A percentile compares a stretch with the other conserved stretches of the same genome.
These are phyloP conservation scores for Rhingia rostrata DNA, from an alignment of 2,888 invertebrate species.

Conservation along the genomic window DNA sequence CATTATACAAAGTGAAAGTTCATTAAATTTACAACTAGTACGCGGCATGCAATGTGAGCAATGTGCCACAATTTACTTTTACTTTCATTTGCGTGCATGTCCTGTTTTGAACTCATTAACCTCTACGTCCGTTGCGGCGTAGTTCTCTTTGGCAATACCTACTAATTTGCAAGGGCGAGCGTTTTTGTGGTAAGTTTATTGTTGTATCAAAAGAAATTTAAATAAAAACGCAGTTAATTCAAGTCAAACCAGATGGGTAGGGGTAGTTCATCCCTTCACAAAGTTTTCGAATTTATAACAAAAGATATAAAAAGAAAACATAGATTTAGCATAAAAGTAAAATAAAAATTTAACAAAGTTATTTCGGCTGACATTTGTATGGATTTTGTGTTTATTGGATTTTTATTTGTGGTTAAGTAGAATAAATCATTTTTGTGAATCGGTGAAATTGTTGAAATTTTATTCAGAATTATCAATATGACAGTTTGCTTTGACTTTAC, in stretches of 20 bases:
- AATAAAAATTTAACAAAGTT: conserved; percentile 70
- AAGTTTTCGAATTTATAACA: conserved; percentile 31
- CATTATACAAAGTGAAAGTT: conserved; percentile 36
- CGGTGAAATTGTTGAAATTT: conserved; percentile 23
- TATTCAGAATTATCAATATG: too few relatives aligned
- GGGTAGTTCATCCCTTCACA: conserved; percentile 34
- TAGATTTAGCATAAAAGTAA: conserved; percentile 68
- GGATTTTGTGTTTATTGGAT: conserved; percentile 57
- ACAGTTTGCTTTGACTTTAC: too few relatives aligned
- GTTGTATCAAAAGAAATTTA: conserved; percentile 57
- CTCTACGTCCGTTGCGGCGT: background rate
- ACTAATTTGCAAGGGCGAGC: conserved; percentile 47
- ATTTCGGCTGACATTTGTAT: conserved; percentile 21
- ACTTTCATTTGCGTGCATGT: conserved; percentile 54
- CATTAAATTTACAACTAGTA: conserved; percentile 54
- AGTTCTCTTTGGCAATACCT: conserved; percentile 17
- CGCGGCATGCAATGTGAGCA: conserved; percentile 48
- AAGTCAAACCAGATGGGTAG: conserved; percentile 15
- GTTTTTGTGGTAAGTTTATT: conserved; percentile 55
- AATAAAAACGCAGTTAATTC: conserved; percentile 70
- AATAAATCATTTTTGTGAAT: conserved; percentile 33
- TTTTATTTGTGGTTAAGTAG: conserved; percentile 56
- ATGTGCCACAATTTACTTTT: conserved; percentile 12
- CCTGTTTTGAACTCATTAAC: conserved; percentile 31
- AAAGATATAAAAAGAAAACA: conserved; percentile 47